These are phyloP conservation scores for Charanyca ferruginea DNA, from an alignment of 2,888 invertebrate species.

Conservation along the genomic window DNA sequence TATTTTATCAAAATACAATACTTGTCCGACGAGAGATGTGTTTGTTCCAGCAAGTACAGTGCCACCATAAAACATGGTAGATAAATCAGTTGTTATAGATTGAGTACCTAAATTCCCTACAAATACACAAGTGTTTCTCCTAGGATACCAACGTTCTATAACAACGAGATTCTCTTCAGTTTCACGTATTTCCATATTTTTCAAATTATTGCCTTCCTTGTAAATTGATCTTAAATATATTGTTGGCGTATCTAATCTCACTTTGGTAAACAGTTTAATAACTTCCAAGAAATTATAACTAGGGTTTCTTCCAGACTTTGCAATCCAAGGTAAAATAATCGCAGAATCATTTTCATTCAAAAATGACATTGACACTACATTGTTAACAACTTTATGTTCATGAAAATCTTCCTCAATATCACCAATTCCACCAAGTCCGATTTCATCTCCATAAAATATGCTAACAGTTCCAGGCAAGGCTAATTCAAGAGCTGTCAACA, in stretches of 20 bases:
- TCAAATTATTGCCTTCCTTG: conserved; percentile 92
- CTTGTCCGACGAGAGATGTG: conserved; percentile 78
- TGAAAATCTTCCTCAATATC: conserved; percentile 91
- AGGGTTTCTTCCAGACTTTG: conserved; percentile 87
- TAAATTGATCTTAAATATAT: conserved; percentile 94
- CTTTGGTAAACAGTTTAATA: conserved; percentile 91
- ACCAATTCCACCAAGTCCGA: conserved; percentile 92
- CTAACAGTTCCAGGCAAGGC: conserved; percentile 96
- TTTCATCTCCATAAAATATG: conserved; percentile 98
- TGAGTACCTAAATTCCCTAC: conserved; percentile 93
- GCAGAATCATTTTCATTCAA: conserved; percentile 79
- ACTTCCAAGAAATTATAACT: conserved; percentile 89
- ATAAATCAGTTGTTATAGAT: conserved; percentile 93
- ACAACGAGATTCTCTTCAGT: conserved; percentile 93
- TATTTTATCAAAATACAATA: conserved; percentile 84
- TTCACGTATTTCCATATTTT: conserved; percentile 93
- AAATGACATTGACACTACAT: conserved; percentile 94
- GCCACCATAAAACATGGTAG: conserved; percentile 95
- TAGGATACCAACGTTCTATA: conserved; percentile 94
- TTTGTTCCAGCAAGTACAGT: conserved; percentile 86
- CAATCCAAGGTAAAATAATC: conserved; percentile 92
- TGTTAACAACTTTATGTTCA: conserved; percentile 92
- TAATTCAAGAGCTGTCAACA: conserved; percentile 94
- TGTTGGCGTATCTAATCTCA: conserved; percentile 93
- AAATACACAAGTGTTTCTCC: conserved; percentile 94